Conservation (phyloP, 2,797 vertebrate species). For the Adrianichthys oophorus region DNA sequence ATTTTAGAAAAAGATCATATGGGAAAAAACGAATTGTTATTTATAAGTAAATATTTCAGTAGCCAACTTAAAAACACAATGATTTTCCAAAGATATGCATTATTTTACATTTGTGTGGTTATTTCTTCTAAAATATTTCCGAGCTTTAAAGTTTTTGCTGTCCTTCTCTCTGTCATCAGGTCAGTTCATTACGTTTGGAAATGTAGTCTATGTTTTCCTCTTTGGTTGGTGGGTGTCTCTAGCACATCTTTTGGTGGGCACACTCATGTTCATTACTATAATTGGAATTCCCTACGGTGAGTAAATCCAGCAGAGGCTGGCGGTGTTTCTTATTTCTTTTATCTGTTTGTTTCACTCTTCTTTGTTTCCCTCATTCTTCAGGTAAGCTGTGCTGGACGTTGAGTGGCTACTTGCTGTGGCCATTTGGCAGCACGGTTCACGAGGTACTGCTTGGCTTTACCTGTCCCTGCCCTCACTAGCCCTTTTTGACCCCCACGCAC, state of each 20-base stretch:
- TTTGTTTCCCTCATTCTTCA: conserved; percentile 38
- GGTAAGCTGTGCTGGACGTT: conserved; percentile 81
- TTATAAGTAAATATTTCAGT: too few species aligned
- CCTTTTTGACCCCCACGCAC: background rate
- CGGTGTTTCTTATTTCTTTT: background rate
- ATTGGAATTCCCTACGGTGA: conserved; percentile 82
- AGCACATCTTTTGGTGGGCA: conserved; percentile 76
- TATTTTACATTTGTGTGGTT: background rate
- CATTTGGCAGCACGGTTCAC: conserved; percentile 83
- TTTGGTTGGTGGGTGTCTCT: conserved; percentile 90
- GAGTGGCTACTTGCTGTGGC: conserved; percentile 84
- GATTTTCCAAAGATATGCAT: too few species aligned
- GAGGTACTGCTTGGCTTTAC: conserved; percentile 59
- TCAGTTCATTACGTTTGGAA: conserved; percentile 80
- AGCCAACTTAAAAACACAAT: too few species aligned
- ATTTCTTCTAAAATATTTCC: background rate
- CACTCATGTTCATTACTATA: conserved; percentile 81
- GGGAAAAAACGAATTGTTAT: background rate
- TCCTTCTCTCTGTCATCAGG: conserved; percentile 61
- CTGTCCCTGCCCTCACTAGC: background rate
- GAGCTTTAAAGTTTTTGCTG: conserved; percentile 2
- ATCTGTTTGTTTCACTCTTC: background rate
- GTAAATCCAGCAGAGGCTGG: conserved; percentile 23
- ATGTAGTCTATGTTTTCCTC: conserved; percentile 82
- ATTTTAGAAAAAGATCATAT: background rate